Evolutionary conservation across 2,888 invertebrate genomes (phyloP), one percentile per base, ranked within the genome.

Genomic region (Cheilosia soror): DNA sequence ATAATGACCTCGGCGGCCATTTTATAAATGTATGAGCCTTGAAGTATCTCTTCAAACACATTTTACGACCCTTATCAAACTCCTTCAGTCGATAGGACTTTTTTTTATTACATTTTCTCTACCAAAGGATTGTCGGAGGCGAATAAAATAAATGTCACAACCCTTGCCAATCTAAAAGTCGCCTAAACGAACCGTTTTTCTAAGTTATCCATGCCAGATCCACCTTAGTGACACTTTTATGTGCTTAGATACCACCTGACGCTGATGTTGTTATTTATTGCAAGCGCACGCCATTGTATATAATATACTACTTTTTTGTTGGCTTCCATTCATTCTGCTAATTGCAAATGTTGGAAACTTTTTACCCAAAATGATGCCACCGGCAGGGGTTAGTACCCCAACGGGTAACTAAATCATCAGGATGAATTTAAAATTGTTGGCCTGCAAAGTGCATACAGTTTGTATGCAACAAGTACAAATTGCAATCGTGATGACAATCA

Each of bases 401-500:
- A 5, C 29, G 40, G 44, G 57, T 37, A 51, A 79, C 42, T 84
- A 73, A 73, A 75, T 84, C 79, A 84, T 78, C 55, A 13, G 27
- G 44, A 71, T 60, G 60, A 82, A 55, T 69, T 11, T 20, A 42
- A 40, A 40, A 53, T 15, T 60, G 20, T 72, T 72, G 66, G 55
- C 66, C 49, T 47, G 33, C 27, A 9, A n/a, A 49, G 27, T n/a
- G 11, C 49, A 29, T 20, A 33, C 42, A 9, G 9, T 31, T 2
- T 29, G 40, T 51, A 20, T n/a, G 6, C 29, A 20, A 57, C 51
- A 75, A 71, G 29, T 72, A 75, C 85, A 84, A 84, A 75, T 66
- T 80, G 53, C 47, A 81, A 85, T 81, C 72, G 62, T 77, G 85
- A 81, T 81, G 85, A 85, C 81, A 85, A 81, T 85, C 85, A 77